A percentile compares a stretch with the other conserved stretches of the same genome.
Conservation (phyloP, 30 jellyfish, hydroid and myxozoan genomes). For the Aurelia coerulea region DNA sequence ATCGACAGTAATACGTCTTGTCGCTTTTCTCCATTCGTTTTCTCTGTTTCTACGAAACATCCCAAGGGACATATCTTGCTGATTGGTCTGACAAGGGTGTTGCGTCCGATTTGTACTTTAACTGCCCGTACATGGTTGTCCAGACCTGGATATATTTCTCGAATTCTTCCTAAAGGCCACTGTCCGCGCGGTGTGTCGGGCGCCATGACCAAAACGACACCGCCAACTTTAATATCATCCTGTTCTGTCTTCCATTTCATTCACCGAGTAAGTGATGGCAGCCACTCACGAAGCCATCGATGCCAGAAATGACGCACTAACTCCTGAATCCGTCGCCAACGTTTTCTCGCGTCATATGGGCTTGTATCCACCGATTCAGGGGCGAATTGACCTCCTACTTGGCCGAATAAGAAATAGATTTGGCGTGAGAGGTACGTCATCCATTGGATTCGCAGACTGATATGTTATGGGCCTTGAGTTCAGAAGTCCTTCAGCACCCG, state of each 20-base stretch:
- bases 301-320: conserved; percentile 30
- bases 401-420: conserved; percentile 45
- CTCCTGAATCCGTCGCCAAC: conserved; percentile 29
- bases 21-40: too few species aligned
- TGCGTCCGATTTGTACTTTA: too few species aligned
- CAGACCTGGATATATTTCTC: too few species aligned
- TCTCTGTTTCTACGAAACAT: too few species aligned
- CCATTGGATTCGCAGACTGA: conserved; percentile 37
- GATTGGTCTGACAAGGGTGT: too few species aligned
- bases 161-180: too few species aligned
- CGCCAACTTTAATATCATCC: too few species aligned
- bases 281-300: conserved; percentile 40
- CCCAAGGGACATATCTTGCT: too few species aligned
- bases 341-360: not conserved
- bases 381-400: conserved; percentile 55
- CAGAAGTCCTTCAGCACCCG: conserved; percentile 41
- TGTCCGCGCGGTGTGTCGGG: too few species aligned
- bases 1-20: too few species aligned
- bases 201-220: too few species aligned
- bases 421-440: conserved; percentile 50
- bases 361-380: conserved; percentile 21
- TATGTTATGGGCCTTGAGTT: conserved; percentile 37
- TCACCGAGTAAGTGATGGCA: conserved; percentile 8
- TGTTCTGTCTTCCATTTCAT: not conserved
- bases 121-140: too few species aligned